Conservation (phyloP, 2,797 vertebrate genomes). For the Esox masquinongy region DNA sequence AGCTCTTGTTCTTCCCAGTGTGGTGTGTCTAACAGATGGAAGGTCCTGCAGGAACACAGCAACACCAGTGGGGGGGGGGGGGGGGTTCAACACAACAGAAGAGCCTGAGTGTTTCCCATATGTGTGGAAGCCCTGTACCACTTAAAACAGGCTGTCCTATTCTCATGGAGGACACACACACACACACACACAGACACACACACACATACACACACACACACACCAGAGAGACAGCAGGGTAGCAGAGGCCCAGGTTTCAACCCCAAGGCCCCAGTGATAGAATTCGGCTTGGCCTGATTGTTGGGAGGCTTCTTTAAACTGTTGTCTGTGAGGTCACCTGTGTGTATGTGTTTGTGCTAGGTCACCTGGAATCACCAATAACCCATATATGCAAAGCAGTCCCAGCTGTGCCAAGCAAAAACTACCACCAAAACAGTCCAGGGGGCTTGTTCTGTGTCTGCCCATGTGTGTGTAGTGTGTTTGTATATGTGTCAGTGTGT, state of each 20-base stretch:
- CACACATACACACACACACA: neutral
- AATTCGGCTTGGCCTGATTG: constrained; percentile 38
- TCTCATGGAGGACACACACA: neutral
- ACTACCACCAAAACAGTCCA: neutral
- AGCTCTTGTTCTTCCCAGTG: neutral
- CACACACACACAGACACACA: neutral
- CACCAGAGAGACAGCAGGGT: neutral
- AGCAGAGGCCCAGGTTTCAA: neutral
- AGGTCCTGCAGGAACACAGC: neutral
- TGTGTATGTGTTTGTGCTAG: neutral
- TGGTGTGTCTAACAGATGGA: neutral
- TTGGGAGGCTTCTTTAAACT: constrained; percentile 1
- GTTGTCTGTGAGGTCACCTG: constrained; percentile 5
- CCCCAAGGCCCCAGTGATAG: constrained; percentile 12
- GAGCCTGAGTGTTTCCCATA: no score
- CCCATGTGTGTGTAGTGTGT: no score
- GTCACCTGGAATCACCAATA: constrained; percentile 2
- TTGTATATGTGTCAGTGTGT: no score
- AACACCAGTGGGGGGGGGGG: neutral
- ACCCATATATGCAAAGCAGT: neutral
- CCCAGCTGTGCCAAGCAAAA: neutral
- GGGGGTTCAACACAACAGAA: no score
- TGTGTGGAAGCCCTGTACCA: no score
- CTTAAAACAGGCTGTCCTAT: neutral
- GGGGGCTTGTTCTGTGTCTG: no score